Percentiles rank a stretch among this genome's conserved stretches.
These are phyloP conservation scores for Cisticola juncidis DNA, from an alignment of 2,113 vertebrate genomes.

Conservation along the genomic window DNA sequence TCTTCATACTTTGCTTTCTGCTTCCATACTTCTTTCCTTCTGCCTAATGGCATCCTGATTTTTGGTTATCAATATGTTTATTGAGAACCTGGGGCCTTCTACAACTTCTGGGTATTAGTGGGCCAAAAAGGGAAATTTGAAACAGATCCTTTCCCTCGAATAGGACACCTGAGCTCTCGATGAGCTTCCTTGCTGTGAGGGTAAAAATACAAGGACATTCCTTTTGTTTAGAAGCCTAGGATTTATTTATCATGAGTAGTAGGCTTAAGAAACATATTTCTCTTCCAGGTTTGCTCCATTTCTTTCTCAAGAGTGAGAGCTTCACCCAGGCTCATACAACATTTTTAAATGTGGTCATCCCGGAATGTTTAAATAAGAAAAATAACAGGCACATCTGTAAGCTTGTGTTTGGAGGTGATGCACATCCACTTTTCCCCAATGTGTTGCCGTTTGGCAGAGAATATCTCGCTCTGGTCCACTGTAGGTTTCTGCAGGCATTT, in stretches of 20 bases:
- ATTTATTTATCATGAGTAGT: background rate
- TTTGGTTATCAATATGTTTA: background rate
- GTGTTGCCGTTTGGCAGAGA: background rate
- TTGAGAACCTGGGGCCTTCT: background rate
- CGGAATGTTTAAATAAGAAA: background rate
- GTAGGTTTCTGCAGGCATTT: background rate
- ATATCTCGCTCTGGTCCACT: background rate
- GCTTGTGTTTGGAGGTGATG: background rate
- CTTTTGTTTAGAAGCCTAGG: background rate
- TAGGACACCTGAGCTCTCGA: background rate
- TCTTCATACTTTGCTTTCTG: background rate
- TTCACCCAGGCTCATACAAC: background rate
- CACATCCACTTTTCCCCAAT: background rate
- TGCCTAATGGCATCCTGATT: background rate
- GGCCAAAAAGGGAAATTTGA: background rate
- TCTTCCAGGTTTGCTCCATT: background rate
- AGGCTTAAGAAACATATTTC: background rate
- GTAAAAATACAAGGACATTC: background rate
- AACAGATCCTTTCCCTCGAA: background rate
- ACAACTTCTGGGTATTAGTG: background rate
- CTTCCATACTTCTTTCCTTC: background rate
- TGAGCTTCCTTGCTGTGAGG: background rate
- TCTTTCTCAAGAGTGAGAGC: background rate
- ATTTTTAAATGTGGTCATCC: background rate
- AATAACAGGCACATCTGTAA: background rate